These are phyloP conservation scores for Calidris pygmaea DNA, from an alignment of 2,113 vertebrate genomes.

Conservation along the genomic window DNA sequence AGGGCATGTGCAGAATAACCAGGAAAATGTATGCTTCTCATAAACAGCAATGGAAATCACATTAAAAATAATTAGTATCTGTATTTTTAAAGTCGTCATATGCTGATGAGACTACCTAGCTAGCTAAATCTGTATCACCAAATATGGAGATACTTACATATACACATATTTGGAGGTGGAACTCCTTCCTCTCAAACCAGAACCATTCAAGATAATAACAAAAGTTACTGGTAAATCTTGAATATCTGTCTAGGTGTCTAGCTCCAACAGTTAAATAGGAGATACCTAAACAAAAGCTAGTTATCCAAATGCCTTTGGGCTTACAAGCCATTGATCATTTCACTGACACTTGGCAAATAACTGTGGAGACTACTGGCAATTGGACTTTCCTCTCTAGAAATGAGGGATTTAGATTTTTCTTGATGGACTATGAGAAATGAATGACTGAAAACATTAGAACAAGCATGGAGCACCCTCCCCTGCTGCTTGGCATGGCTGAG, in stretches of 20 bases:
- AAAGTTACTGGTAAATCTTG: not conserved
- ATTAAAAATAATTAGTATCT: not conserved
- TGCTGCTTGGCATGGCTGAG: not conserved
- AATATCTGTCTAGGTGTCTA: not conserved
- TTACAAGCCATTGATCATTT: not conserved
- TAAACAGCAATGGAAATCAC: not conserved
- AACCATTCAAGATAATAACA: not conserved
- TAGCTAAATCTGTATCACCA: not conserved
- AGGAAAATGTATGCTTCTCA: not conserved
- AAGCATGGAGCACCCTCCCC: not conserved
- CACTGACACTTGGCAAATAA: not conserved
- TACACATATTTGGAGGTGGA: not conserved
- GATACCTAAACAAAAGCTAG: not conserved
- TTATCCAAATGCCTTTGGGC: not conserved
- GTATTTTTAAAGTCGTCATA: not conserved
- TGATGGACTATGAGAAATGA: rapidly evolving
- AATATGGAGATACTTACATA: not conserved
- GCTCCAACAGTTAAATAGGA: not conserved
- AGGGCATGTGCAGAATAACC: not conserved
- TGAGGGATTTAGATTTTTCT: not conserved
- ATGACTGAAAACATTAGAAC: not conserved
- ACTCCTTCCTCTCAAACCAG: not conserved
- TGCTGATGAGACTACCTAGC: not conserved
- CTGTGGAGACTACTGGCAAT: not conserved
- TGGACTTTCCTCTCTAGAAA: not conserved